Evolutionary conservation across 2,113 vertebrate species (phyloP).

Genomic region (Rhinolophus sinicus): DNA sequence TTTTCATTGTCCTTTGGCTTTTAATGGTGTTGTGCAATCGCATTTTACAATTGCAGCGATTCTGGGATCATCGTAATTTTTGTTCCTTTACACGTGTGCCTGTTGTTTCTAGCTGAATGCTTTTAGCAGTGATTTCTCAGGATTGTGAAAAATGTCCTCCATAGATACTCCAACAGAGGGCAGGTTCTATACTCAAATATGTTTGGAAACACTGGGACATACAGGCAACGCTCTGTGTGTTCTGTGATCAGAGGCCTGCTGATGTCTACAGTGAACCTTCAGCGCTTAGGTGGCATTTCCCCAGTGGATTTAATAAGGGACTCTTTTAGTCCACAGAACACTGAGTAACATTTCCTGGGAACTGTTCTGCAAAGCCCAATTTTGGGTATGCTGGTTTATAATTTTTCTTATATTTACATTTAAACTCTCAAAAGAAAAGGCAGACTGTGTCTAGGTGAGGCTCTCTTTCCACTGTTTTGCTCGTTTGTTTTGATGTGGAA

Average conservation of each 20-base stretch:
- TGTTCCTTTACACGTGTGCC: neutral
- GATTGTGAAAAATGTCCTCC: neutral
- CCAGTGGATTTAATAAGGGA: neutral
- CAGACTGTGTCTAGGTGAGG: neutral
- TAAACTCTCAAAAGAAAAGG: neutral
- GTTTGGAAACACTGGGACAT: neutral
- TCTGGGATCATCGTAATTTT: neutral
- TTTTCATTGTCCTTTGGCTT: neutral
- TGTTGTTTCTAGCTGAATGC: neutral
- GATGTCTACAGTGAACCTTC: too few species aligned
- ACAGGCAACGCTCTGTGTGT: neutral
- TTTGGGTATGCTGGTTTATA: neutral
- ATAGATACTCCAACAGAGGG: neutral
- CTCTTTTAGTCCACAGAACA: neutral
- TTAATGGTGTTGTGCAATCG: neutral
- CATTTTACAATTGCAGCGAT: too few species aligned
- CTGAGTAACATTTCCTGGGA: neutral
- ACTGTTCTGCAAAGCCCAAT: neutral
- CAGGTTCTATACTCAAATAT: too few species aligned
- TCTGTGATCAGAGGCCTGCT: too few species aligned
- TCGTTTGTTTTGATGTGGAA: neutral
- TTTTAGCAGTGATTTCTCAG: neutral
- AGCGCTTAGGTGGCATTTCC: neutral
- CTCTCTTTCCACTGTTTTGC: neutral
- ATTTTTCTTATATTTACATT: neutral